Conservation (phyloP, 2,888 invertebrate species). For the Pyrrhosoma nymphula region DNA sequence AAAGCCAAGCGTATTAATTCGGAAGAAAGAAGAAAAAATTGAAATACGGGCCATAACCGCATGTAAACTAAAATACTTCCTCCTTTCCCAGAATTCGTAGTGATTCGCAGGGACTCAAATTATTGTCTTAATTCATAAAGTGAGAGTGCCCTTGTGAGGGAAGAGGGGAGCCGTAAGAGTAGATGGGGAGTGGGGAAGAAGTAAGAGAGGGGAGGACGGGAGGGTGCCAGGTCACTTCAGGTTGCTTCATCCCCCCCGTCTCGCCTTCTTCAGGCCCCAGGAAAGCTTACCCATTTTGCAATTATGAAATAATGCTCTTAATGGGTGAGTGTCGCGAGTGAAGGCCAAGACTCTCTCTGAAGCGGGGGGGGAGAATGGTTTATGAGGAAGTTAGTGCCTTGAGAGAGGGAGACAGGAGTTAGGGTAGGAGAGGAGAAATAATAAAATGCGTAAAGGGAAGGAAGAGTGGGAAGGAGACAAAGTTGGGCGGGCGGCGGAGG, state of each 20-base stretch:
- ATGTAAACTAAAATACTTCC: neutral
- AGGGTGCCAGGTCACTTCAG: neutral
- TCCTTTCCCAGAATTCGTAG: neutral
- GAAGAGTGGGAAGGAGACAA: neutral
- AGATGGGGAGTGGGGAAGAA: neutral
- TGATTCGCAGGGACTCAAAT: neutral
- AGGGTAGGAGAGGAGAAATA: neutral
- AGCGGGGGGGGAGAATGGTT: neutral
- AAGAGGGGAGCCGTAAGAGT: neutral
- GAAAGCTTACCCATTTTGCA: conserved; percentile 9
- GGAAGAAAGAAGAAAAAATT: too few species aligned
- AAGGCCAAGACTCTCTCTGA: conserved; percentile 37
- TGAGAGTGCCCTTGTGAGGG: neutral
- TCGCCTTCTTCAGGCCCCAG: neutral
- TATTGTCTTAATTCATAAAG: conserved; percentile 19
- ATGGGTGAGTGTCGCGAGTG: conserved; percentile 46
- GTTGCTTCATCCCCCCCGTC: neutral
- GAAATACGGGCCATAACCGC: too few species aligned
- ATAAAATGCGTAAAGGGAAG: neutral
- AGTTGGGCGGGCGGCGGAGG: neutral
- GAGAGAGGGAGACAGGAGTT: neutral
- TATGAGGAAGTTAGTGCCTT: neutral
- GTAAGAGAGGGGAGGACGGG: neutral
- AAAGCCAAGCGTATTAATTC: too few species aligned
- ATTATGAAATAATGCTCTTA: conserved; percentile 61